Evolutionary conservation across 2,113 vertebrate genomes (phyloP), one percentile per base, ranked within the genome.

Genomic region (Ariopsis seemanni): DNA sequence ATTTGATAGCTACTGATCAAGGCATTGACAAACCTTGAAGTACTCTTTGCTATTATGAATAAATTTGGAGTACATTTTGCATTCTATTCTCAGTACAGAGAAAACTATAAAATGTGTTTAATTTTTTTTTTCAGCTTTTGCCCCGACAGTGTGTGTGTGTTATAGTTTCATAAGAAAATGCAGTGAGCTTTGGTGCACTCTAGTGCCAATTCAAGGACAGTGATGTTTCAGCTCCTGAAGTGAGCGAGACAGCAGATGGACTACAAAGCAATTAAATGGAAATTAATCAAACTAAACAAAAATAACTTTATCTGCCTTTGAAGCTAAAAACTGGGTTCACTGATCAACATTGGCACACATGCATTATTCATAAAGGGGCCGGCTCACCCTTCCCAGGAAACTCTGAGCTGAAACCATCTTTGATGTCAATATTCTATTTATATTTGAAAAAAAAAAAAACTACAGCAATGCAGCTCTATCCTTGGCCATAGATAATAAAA

Each of bases 121-220:
- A 5, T 50, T 75, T 50, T 15, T n/a, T n/a, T 22, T 52, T n/a
- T 78, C 22, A 78, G 3, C 15, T 77, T 22, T 50, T 75, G 0
- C 72, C 72, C 20, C 12, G 11, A 50, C 18, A 74, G 18, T 9
- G 4, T 48, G 5, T 8, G 17, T 74, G 22, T 52, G 74, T 12
- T 22, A 52, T 52, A 12, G 20, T 9, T 55, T 57, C 12, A 30
- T 30, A 8, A 78, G 25, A 12, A 57, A 57, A 57, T 58, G 17
- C 12, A 58, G 53, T 81, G 78, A 81, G 78, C 53, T 60, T 34
- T 81, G 55, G 55, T 58, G 78, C 78, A 60, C 78, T 81, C 78
- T 81, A 81, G 78, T 81, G 78, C 27, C 69, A 48, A 83, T 69
- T 83, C 63, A 69, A 53, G 82, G 93, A 20, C 22, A 27, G 60